phyloP scores from a whole-genome alignment of 2,113 vertebrate genomes.

The Syrmaticus mikado region DNA sequence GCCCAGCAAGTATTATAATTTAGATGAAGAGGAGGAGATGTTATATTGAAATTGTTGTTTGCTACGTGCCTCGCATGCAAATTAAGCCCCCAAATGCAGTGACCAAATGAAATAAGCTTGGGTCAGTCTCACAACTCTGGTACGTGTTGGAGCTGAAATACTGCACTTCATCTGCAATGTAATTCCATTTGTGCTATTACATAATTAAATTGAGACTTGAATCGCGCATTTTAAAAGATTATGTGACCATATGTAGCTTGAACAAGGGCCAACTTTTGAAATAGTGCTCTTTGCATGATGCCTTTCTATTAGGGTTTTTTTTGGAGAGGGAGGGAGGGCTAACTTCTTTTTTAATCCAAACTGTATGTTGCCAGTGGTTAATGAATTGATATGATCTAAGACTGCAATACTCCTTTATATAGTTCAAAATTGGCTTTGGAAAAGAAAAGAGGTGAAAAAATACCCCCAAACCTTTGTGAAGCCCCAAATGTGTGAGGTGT shows the following conservation, averaged over 20 bases:
- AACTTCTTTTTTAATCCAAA: constrained; percentile 72
- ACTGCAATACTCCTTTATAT: constrained; percentile 74
- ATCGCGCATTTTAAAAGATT: constrained; percentile 95
- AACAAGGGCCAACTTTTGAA: constrained; percentile 87
- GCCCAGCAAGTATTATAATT: background rate
- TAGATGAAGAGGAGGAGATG: background rate
- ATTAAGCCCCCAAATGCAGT: constrained; percentile 69
- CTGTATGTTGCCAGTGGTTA: constrained; percentile 79
- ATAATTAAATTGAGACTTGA: constrained; percentile 96
- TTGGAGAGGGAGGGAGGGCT: too few species aligned
- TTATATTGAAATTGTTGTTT: background rate
- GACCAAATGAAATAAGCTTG: constrained; percentile 78
- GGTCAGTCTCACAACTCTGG: constrained; percentile 74
- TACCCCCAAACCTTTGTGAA: background rate
- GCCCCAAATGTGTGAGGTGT: background rate
- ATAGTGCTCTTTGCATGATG: constrained; percentile 79
- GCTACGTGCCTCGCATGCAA: constrained; percentile 13
- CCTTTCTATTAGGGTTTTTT: constrained; percentile 76
- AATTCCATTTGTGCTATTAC: constrained; percentile 96
- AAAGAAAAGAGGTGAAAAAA: background rate
- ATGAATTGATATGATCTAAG: constrained; percentile 84
- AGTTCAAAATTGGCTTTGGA: constrained; percentile 77
- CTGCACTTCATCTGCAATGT: constrained; percentile 88
- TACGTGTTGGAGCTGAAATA: constrained; percentile 76
- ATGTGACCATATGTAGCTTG: constrained; percentile 96